Evolutionary conservation across 2,888 invertebrate species (phyloP).

Genomic region (Coenonympha glycerion): DNA sequence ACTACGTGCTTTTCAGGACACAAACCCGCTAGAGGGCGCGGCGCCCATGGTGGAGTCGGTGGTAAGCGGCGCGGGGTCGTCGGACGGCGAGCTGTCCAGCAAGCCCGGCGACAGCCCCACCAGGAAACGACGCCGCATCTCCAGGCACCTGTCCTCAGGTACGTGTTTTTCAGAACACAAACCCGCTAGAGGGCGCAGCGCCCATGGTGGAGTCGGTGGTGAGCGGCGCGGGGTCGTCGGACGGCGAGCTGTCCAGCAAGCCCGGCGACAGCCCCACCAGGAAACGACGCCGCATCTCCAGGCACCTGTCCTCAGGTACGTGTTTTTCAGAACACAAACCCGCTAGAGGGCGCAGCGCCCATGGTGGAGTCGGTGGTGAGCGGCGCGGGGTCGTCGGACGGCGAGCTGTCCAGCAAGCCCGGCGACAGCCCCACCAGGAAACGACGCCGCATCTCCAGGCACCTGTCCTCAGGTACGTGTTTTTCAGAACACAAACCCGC

Average conservation of each 20-base stretch:
- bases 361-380: slow-evolving; percentile 39
- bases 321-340: slow-evolving; percentile 58
- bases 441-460: no score
- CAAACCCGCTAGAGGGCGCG: slow-evolving; percentile 55
- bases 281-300: no score
- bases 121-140: no score
- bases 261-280: no score
- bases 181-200: slow-evolving; percentile 49
- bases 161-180: slow-evolving; percentile 50
- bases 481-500: slow-evolving; percentile 61
- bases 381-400: slow-evolving; percentile 60
- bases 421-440: no score
- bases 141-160: no score
- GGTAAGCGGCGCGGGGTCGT: slow-evolving; percentile 50
- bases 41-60: slow-evolving; percentile 37
- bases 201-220: slow-evolving; percentile 38
- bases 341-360: slow-evolving; percentile 42
- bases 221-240: slow-evolving; percentile 54
- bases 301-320: no score
- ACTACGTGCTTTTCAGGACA: slow-evolving; percentile 44
- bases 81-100: slow-evolving; percentile 67
- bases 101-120: no score
- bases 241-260: no score
- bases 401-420: no score
- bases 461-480: no score